Evolutionary conservation across 2,797 vertebrate genomes (phyloP), one percentile per base, ranked within the genome.

Genomic region (Poeciliopsis turneri): DNA sequence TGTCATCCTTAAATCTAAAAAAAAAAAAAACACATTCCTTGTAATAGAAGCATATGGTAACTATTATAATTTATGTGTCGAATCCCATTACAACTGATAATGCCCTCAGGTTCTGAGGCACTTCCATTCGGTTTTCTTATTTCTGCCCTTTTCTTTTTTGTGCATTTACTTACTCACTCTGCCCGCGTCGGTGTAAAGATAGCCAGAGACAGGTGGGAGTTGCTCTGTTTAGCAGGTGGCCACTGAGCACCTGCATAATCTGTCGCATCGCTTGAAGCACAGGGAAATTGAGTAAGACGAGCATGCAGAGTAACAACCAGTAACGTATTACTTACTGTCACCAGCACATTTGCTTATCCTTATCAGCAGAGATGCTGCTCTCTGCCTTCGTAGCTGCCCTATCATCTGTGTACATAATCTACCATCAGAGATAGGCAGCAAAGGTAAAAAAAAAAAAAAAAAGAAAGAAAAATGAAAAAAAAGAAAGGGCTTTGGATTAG

Each of bases 241-340:
- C 4, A 8, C 25, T 73, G 47, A 80, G 39, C 61, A 84, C 80
- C 46, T 66, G 70, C 76, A 77, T 77, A 45, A 57, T 51, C 64
- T 71, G 39, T 25, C 1, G 39, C 36, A 70, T 11, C 72, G 57
- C 57, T 43, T 33, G 12, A 59, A 78, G 78, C 71, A 71, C 13
- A 28, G 57, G 43, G 36, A 83, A 53, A 76, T 36, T 55, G 16
- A 77, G 25, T 70, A 59, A 64, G 69, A 68, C 16, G 25, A 75
- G 53, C 76, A 70, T 55, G 45, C 41, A 64, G 45, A 66, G 74
- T 61, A 39, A 79, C 23, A 4, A 43, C 76, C 73, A 61, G 73
- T 45, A 59, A 75, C 78, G 75, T 73, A 78, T 51, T 41, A 76
- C 18, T 64, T 69, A 49, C 69, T 74, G 59, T 77, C 73, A 85